Conservation (phyloP, 2,888 invertebrate genomes). For the Drosophila macrothrix region DNA sequence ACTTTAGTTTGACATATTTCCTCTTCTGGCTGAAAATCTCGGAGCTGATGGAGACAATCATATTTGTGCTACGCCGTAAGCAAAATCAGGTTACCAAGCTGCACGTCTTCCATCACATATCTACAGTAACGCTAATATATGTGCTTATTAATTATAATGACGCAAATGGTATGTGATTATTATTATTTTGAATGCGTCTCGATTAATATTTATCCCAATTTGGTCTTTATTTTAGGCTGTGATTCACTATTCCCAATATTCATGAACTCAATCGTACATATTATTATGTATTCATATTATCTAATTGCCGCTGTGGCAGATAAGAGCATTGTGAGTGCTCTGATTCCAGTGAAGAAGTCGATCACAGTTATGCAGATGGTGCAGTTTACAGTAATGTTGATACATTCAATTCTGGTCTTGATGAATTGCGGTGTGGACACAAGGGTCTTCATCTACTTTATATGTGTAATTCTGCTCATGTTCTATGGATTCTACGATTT, state of each 20-base stretch:
- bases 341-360: constrained; percentile 88
- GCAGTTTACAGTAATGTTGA: constrained; percentile 89
- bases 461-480: constrained; percentile 88
- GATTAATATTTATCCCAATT: background rate
- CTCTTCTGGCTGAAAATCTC: constrained; percentile 88
- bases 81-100: constrained; percentile 89
- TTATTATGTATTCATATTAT: constrained; percentile 92
- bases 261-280: constrained; percentile 89
- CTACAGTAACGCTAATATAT: constrained; percentile 88
- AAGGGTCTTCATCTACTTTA: constrained; percentile 86
- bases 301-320: constrained; percentile 88
- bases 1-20: constrained; percentile 87
- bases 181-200: background rate
- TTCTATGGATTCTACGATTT: constrained; percentile 91
- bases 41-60: constrained; percentile 89
- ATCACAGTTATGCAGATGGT: constrained; percentile 89
- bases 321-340: constrained; percentile 86
- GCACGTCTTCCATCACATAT: constrained; percentile 90
- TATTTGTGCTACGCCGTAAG: constrained; percentile 90
- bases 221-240: constrained; percentile 86
- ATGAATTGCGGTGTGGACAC: constrained; percentile 86
- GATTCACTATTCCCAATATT: constrained; percentile 88
- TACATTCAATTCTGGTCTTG: constrained; percentile 86
- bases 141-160: constrained; percentile 87
- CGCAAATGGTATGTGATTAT: constrained; percentile 86